phyloP scores from a whole-genome alignment of 2,113 vertebrate species.

The Pygoscelis adeliae region DNA sequence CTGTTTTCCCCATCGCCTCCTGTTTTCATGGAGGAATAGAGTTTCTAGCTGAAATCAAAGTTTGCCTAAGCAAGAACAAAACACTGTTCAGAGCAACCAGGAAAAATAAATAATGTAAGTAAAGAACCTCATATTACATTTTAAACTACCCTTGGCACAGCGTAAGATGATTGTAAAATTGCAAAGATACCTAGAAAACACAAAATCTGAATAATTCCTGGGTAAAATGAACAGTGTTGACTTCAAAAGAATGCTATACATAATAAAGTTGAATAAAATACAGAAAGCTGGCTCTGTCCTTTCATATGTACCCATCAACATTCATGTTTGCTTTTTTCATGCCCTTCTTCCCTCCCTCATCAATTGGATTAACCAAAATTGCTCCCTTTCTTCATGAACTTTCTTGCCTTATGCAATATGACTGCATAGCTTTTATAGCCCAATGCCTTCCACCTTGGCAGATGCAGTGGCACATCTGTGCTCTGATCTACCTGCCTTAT shows the following conservation, averaged over 20 bases:
- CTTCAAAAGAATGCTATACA: background rate
- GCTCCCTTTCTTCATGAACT: background rate
- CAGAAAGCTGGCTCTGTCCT: background rate
- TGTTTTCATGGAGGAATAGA: background rate
- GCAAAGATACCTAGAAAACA: conserved; percentile 31
- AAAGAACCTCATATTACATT: conserved; percentile 26
- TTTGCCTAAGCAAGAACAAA: background rate
- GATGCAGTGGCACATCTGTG: background rate
- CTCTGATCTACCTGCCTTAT: background rate
- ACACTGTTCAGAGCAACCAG: background rate
- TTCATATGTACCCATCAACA: background rate
- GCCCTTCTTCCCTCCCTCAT: background rate
- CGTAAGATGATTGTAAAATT: conserved; percentile 9
- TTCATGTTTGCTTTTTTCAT: background rate
- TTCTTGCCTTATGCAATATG: background rate
- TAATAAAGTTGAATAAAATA: background rate
- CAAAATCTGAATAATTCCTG: conserved; percentile 21
- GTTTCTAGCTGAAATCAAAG: conserved; percentile 19
- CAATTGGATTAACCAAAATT: background rate
- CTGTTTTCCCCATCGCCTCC: conserved; percentile 14
- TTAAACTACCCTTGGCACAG: conserved; percentile 26
- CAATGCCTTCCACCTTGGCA: accelerated
- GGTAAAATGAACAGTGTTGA: background rate
- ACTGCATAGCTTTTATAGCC: background rate
- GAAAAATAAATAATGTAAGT: background rate